These are phyloP conservation scores for Clarias macrocephalus DNA, from an alignment of 2,113 vertebrate genomes.

Conservation along the genomic window DNA sequence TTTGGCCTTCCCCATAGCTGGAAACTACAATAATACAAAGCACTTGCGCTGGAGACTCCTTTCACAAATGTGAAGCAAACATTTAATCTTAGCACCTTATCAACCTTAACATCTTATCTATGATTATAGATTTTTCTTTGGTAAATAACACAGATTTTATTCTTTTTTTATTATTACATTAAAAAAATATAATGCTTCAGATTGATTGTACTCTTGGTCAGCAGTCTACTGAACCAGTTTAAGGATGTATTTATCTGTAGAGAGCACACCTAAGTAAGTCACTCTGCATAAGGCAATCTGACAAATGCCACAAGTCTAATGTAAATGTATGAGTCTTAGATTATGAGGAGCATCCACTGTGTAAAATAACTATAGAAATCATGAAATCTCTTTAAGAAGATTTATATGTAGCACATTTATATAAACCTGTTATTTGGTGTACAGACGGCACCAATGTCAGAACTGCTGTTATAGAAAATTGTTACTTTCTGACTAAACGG, in stretches of 20 bases:
- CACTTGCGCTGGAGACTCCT: neutral
- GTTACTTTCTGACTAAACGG: neutral
- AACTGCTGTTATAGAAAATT: neutral
- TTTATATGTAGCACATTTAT: neutral
- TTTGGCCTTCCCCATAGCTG: neutral
- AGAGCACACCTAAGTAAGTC: no score
- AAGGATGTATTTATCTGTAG: no score
- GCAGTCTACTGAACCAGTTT: no score
- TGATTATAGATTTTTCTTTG: neutral
- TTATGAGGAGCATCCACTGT: neutral
- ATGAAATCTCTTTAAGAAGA: neutral
- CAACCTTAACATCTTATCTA: neutral
- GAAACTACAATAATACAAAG: neutral
- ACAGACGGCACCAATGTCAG: neutral
- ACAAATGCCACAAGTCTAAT: no score
- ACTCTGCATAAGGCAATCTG: no score
- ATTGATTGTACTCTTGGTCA: no score
- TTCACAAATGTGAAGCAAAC: neutral
- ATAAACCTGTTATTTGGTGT: neutral
- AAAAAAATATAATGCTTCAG: no score
- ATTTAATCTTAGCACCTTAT: neutral
- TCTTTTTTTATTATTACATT: neutral
- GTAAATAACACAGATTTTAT: neutral
- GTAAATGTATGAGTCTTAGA: neutral
- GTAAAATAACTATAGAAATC: neutral